phyloP scores from a whole-genome alignment of 2,888 invertebrate species.

The Himalopsyche japonica region DNA sequence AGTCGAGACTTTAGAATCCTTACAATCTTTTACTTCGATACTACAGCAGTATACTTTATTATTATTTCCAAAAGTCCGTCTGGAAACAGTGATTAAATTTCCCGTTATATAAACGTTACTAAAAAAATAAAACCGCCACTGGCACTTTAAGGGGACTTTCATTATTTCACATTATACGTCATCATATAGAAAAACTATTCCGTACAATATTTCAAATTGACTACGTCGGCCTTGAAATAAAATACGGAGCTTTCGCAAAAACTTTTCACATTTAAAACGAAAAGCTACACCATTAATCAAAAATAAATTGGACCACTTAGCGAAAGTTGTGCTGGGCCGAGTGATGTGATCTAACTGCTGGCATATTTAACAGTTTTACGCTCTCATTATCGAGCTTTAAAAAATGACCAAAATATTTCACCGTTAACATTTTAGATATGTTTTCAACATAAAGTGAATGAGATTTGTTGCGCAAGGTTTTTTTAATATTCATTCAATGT shows the following conservation, averaged over 20 bases:
- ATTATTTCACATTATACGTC: not conserved
- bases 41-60: no score
- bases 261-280: not conserved
- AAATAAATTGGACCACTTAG: not conserved
- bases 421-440: no score
- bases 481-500: no score
- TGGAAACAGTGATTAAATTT: no score
- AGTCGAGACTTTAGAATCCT: no score
- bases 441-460: no score
- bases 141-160: no score
- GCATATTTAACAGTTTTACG: not conserved
- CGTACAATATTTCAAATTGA: not conserved
- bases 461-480: no score
- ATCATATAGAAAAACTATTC: not conserved
- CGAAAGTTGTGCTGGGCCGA: not conserved
- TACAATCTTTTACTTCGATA: no score
- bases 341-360: not conserved
- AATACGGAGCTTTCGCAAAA: not conserved
- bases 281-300: not conserved
- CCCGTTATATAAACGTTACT: no score
- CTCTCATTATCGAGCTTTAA: not conserved
- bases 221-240: not conserved
- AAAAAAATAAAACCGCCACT: no score
- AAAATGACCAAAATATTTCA: not conserved
- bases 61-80: no score